Percentiles rank a stretch among this genome's conserved stretches.
phyloP scores from a whole-genome alignment of 2,888 invertebrate species.

The Drosophila neonasuta region DNA sequence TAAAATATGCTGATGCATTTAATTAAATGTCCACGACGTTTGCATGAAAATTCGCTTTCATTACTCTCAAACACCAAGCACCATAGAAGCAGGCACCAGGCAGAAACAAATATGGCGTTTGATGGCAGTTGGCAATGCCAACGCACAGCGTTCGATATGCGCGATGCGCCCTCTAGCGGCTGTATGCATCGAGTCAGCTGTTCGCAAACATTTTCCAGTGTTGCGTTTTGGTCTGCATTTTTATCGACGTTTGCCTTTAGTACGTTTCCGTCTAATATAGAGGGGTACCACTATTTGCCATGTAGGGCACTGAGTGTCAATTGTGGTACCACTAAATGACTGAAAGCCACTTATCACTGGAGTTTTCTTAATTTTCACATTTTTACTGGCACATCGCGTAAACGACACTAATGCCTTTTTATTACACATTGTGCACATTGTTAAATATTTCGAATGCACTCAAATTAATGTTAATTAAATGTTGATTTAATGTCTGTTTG shows the following conservation, averaged over 20 bases:
- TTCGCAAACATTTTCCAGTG: conserved; percentile 58
- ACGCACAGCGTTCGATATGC: conserved; percentile 3
- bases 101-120: conserved; percentile 81
- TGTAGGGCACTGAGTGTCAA: conserved; percentile 57
- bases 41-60: conserved; percentile 60
- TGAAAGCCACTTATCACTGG: conserved; percentile 66
- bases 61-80: conserved; percentile 40
- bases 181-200: conserved; percentile 47
- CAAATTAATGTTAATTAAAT: conserved; percentile 21
- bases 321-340: conserved; percentile 76
- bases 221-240: conserved; percentile 59
- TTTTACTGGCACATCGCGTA: conserved; percentile 23
- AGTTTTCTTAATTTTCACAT: conserved; percentile 58
- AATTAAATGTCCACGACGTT: conserved; percentile 32
- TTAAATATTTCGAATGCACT: conserved; percentile 13
- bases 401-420: conserved; percentile 28
- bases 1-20: conserved; percentile 37
- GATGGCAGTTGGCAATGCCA: conserved; percentile 62
- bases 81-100: conserved; percentile 42
- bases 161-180: conserved; percentile 55
- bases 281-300: conserved; percentile 73
- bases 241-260: conserved; percentile 65
- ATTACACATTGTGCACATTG: conserved; percentile 21
- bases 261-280: conserved; percentile 60
- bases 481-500: conserved; percentile 47